Conservation (phyloP, 2,113 vertebrate species). For the Corvus cornix region DNA sequence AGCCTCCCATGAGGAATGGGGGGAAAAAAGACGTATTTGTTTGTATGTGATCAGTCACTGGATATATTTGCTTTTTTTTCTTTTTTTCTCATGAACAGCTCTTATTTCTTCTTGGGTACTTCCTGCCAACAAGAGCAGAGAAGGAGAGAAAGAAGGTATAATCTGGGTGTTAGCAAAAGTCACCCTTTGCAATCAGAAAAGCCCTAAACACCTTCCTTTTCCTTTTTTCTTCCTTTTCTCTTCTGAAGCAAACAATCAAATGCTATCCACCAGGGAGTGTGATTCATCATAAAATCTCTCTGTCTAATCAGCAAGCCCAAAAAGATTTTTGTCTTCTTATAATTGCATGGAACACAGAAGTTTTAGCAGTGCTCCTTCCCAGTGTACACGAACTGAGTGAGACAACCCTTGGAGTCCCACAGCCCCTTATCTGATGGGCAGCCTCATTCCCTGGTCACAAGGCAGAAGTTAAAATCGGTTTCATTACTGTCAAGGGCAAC, state of each 20-base stretch:
- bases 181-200: neutral
- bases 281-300: slow-evolving; percentile 12
- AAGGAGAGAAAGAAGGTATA: neutral
- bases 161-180: neutral
- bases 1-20: neutral
- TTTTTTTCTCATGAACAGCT: neutral
- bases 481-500: neutral
- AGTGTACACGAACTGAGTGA: accelerated
- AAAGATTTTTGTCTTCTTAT: neutral
- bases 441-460: neutral
- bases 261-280: neutral
- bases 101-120: neutral
- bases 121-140: neutral
- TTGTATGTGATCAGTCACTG: neutral
- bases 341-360: neutral
- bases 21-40: neutral
- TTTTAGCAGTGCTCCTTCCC: neutral
- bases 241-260: slow-evolving; percentile 21
- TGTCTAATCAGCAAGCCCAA: neutral
- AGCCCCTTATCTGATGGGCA: neutral
- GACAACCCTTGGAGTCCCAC: neutral
- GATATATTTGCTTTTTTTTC: neutral
- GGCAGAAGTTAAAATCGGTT: neutral
- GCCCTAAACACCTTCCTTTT: neutral
- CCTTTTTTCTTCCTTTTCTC: neutral